Conservation (phyloP, 2,797 vertebrate genomes). For the Sarcophilus harrisii region DNA sequence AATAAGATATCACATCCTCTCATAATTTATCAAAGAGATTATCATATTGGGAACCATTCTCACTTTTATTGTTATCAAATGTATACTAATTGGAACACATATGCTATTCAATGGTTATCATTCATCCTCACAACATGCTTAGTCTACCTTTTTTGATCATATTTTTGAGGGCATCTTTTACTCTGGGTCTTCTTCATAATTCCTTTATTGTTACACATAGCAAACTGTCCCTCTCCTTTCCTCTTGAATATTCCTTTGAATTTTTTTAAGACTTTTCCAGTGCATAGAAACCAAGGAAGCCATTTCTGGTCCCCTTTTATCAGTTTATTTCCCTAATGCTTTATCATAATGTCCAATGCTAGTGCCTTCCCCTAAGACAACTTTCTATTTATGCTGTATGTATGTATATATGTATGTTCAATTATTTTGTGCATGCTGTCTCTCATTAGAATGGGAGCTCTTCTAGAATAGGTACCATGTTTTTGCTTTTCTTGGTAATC, state of each 20-base stretch:
- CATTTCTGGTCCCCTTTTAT: neutral
- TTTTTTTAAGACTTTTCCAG: neutral
- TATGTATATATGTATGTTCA: neutral
- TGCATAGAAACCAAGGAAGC: neutral
- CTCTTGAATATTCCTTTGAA: neutral
- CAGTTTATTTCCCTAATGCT: neutral
- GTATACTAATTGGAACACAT: neutral
- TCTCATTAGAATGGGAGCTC: neutral
- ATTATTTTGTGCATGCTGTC: neutral
- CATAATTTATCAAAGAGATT: neutral
- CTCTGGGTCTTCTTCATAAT: neutral
- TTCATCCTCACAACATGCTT: neutral
- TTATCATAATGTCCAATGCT: neutral
- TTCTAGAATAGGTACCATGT: neutral
- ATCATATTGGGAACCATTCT: neutral
- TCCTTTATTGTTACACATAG: neutral
- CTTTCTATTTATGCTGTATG: neutral
- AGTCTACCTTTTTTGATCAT: neutral
- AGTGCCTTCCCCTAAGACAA: neutral
- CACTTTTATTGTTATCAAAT: neutral
- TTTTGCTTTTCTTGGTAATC: neutral
- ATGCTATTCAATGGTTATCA: neutral
- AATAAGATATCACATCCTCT: neutral
- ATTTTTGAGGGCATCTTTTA: neutral
- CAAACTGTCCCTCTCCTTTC: neutral